Evolutionary conservation across 2,113 vertebrate genomes (phyloP).

Genomic region (Percopsis transmontana): DNA sequence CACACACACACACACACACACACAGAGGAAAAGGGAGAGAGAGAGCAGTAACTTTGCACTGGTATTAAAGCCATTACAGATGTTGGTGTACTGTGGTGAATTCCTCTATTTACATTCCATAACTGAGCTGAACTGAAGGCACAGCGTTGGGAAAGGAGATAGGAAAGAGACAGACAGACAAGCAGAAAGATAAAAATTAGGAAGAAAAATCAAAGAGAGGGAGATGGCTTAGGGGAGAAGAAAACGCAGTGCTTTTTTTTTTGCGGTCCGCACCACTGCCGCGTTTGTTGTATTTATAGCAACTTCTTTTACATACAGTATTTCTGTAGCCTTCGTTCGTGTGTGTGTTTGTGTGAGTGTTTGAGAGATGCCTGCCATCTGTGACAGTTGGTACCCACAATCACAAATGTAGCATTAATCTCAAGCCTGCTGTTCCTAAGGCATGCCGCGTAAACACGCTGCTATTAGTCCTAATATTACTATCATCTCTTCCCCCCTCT

Average conservation of each 20-base stretch:
- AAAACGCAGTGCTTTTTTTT: not conserved
- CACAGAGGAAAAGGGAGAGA: not conserved
- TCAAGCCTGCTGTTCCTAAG: slow-evolving; percentile 18
- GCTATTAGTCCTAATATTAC: slow-evolving; percentile 26
- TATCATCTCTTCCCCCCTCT: not conserved
- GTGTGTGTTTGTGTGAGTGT: not conserved
- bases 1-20: not conserved
- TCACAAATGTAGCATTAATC: slow-evolving; percentile 9
- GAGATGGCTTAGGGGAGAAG: not conserved
- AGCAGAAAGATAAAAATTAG: not conserved
- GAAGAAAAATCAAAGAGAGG: not conserved
- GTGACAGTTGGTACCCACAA: not conserved
- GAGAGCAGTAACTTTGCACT: not conserved
- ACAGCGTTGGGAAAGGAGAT: not conserved
- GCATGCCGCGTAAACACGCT: slow-evolving; percentile 21
- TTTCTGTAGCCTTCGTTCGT: not conserved
- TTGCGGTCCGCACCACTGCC: not conserved
- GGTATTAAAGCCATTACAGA: not conserved
- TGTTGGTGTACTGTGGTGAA: not conserved
- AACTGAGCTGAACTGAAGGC: not conserved
- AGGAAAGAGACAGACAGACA: not conserved
- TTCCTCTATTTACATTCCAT: not conserved
- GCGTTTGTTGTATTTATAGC: not conserved
- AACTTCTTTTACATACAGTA: not conserved
- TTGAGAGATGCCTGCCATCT: not conserved